Base-by-base conservation (phyloP, 53 echinoderm and acorn worm species). In the Crossaster papposus region DNA sequence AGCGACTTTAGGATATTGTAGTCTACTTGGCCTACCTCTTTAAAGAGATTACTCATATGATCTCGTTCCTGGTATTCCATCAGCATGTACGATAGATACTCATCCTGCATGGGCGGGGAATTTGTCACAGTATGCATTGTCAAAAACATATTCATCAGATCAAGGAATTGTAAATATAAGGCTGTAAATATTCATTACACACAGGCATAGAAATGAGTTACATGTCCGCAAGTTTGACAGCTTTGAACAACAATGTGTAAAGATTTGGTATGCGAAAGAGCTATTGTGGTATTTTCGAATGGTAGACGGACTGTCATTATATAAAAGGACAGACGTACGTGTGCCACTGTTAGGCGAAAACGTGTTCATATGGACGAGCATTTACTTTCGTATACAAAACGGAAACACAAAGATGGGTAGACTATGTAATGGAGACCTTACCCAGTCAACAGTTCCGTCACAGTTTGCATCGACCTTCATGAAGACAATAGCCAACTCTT, bases 391-490 rank as follows among this genome's bases (percentile, higher is more conserved):
- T 30, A 50, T 51, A 26, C 17, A 26, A n/a, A 14, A 71, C 26
- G 14, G 24, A 71, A 26, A 13, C 34, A 74, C 15, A 35, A 15
- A 74, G 35, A 74, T 36, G 2, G 18, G 36, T 17, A 14, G 74
- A 35, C 35, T 18, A 72, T 4, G 18, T 36, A 17, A 3, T 4
- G 74, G 14, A 14, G 9, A 14, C 51, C 94, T 94, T 81, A 97
- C 97, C 97, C 97, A 97, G 36, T 97, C 97, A 4, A 97, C 97
- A 10, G 97, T 97, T 24, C 97, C 97, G 51, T 97, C 97, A 81
- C 97, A 97, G 81, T 97, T 97, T 30, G 97, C 97, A 63, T 97
- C 97, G 11, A 97, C 97, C 83, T 97, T 97, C 97, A 97, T 97
- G 80, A 97, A 97, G 53, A 97, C 95, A 36, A 97, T 97, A 30